A percentile compares a stretch with the other conserved stretches of the same genome.
Conservation (phyloP, 53 echinoderm and acorn worm genomes). For the Antedon mediterranea region DNA sequence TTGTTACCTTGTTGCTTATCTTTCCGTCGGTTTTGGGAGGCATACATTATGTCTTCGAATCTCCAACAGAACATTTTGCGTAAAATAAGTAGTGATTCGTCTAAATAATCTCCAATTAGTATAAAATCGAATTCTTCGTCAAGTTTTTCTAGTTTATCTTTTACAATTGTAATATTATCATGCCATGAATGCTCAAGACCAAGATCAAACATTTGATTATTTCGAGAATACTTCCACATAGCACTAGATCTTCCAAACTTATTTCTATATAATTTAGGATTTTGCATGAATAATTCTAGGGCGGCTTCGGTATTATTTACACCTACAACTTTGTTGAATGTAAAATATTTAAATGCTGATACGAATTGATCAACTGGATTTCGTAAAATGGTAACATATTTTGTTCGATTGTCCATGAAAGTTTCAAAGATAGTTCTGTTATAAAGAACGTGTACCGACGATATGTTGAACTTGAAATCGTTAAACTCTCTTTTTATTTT, state of each 20-base stretch:
- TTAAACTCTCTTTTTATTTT: not conserved
- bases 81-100: constrained; percentile 50
- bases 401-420: not conserved
- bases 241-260: not conserved
- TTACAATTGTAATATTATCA: constrained; percentile 24
- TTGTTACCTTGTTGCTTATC: not conserved
- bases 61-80: constrained; percentile 44
- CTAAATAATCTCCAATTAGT: constrained; percentile 57
- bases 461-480: not conserved
- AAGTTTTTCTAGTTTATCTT: constrained; percentile 23
- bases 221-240: constrained; percentile 41
- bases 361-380: not conserved
- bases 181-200: constrained; percentile 49
- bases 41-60: constrained; percentile 46
- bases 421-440: not conserved
- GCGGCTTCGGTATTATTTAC: not conserved
- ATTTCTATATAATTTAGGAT: not conserved
- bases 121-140: constrained; percentile 43
- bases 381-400: not conserved
- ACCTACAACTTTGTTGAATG: not conserved
- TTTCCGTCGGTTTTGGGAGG: constrained; percentile 36
- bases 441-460: not conserved
- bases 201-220: constrained; percentile 61
- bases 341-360: not conserved
- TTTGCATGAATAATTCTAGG: not conserved